Evolutionary conservation across 2,888 invertebrate genomes (phyloP), one percentile per base, ranked within the genome.

Genomic region (Zaprionus obscuricornis): DNA sequence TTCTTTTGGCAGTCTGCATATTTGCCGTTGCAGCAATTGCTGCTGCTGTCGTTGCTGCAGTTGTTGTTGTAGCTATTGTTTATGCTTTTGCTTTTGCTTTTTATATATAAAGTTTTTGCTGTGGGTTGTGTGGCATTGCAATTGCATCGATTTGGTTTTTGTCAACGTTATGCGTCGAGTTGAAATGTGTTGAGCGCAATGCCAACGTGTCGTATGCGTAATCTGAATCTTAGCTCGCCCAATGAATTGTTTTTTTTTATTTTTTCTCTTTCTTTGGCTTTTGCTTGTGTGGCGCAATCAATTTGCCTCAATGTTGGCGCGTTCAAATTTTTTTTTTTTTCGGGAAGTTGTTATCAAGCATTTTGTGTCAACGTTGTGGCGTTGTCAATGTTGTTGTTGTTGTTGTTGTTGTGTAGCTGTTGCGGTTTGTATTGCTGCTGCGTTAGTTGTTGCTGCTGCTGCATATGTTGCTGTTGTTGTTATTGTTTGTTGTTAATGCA

Each of bases 261-360:
- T 8, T 34, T 34, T 14, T 3, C 5, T 34, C 14, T 34, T 5
- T 51, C 20, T 57, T 66, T 42, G 43, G 34, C 36, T 40, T 57
- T 60, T 14, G 40, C 31, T 42, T 55, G 39, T 52, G 42, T 27
- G 66, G 59, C 45, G 45, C 31, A 55, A 55, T 55, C 57, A 73
- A 78, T 68, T 60, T 60, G 55, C 37, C 52, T 17, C 13, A 63
- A 17, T 29, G 26, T 14, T 36, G 50, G 34, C 55, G 31, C 36
- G 24, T 7, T 20, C 55, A 39, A 60, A 62, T 58, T 33, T 43
- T 77, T 79, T 74, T 70, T 58, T 33, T 43, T 77, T 79, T 74
- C 72, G 77, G 84, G 78, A 74, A 81, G 82, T 76, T 79, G 67
- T 72, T 79, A 82, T 77, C 78, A 82, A 79, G 50, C 59, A 63